Conservation (phyloP, 2,797 vertebrate species). For the Epinephelus coioides region DNA sequence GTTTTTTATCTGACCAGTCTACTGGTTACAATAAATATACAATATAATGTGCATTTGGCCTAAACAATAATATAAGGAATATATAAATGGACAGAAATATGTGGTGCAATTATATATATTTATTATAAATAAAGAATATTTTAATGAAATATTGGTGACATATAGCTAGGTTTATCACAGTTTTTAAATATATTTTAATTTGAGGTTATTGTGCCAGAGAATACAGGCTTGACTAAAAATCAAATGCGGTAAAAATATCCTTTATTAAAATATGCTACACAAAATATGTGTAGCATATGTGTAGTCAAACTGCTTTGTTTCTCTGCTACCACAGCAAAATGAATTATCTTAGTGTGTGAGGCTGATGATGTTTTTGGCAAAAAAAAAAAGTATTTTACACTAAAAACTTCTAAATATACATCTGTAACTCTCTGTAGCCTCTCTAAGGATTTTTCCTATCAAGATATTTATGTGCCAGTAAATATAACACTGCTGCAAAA, state of each 20-base stretch:
- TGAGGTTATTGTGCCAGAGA: not conserved
- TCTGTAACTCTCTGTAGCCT: not conserved
- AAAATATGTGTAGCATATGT: not conserved
- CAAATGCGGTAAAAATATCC: not conserved
- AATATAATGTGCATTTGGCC: not conserved
- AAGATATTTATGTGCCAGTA: not conserved
- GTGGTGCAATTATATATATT: not conserved
- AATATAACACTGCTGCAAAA: conserved; percentile 22
- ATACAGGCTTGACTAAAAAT: not conserved
- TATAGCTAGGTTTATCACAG: not conserved
- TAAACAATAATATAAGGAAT: not conserved
- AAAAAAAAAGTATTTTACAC: not conserved
- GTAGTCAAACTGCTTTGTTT: not conserved
- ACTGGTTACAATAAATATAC: not conserved
- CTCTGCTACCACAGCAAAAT: not conserved
- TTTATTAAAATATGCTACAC: not conserved
- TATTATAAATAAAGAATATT: not conserved
- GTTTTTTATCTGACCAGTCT: not conserved
- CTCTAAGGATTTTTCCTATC: not conserved
- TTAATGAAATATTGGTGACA: not conserved
- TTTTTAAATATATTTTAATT: conserved; percentile 4
- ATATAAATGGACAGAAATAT: not conserved
- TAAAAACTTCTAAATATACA: not conserved
- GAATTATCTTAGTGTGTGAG: not conserved
- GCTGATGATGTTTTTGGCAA: not conserved